Conservation (phyloP, 2,797 vertebrate genomes). For the Florisuga fusca region DNA sequence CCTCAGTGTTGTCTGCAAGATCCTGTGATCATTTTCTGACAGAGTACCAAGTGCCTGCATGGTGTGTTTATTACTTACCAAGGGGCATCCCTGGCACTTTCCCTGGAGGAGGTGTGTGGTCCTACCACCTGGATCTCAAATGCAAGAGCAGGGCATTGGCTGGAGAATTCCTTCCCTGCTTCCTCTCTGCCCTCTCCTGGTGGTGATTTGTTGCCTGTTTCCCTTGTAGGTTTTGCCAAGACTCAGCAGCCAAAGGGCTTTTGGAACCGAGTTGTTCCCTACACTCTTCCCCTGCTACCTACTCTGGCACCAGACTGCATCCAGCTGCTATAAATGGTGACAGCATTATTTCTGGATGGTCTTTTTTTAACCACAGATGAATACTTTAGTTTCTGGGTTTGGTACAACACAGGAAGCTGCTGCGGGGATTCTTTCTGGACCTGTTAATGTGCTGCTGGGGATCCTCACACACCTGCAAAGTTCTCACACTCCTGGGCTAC, state of each 20-base stretch:
- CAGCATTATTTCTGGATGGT: accelerated
- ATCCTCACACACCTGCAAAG: not conserved
- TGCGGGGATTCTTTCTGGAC: accelerated
- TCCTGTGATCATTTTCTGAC: accelerated
- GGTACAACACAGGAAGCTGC: not conserved
- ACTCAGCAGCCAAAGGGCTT: not conserved
- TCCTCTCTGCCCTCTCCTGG: not conserved
- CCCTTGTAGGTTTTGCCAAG: not conserved
- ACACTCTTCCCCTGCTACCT: not conserved
- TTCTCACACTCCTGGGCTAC: not conserved
- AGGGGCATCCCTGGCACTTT: not conserved
- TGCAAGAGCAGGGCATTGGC: not conserved
- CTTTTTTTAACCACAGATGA: not conserved
- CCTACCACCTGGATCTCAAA: accelerated
- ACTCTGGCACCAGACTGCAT: accelerated
- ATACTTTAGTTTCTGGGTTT: not conserved
- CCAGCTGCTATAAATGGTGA: too few relatives aligned
- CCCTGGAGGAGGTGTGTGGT: not conserved
- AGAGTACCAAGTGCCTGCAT: accelerated
- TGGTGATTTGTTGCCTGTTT: accelerated
- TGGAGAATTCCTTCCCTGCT: not conserved
- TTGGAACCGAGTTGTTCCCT: not conserved
- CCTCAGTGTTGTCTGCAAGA: accelerated
- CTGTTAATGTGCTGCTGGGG: not conserved
- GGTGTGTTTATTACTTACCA: not conserved